A percentile compares a stretch with the other conserved stretches of the same genome.
Conservation (phyloP, 2,113 vertebrate genomes). For the Ahaetulla prasina region DNA sequence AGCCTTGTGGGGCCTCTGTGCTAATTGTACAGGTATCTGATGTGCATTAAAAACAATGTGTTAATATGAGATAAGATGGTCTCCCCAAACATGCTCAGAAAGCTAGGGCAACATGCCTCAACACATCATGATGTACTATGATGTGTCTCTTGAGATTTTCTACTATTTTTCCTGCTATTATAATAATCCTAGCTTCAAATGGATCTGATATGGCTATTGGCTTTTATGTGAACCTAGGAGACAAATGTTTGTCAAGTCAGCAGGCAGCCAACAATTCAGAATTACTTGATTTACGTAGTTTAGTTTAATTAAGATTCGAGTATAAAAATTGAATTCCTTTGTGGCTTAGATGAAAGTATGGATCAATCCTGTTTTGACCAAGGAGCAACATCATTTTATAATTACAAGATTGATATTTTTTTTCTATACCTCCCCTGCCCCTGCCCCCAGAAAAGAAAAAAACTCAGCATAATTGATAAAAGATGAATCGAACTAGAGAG, state of each 20-base stretch:
- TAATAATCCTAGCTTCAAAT: not conserved
- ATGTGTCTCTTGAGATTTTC: not conserved
- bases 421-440: not conserved
- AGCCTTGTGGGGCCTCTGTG: too few relatives aligned
- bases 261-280: slow-evolving; percentile 39
- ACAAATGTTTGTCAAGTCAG: slow-evolving; percentile 45
- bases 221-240: slow-evolving; percentile 26
- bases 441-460: not conserved
- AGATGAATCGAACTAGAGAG: slow-evolving; percentile 60
- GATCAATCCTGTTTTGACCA: slow-evolving; percentile 66
- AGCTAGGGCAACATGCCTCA: not conserved
- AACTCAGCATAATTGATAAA: slow-evolving; percentile 57
- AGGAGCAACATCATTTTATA: slow-evolving; percentile 63
- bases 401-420: slow-evolving; percentile 48
- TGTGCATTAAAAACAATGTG: not conserved
- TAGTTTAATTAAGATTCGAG: slow-evolving; percentile 54
- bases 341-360: slow-evolving; percentile 22
- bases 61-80: not conserved
- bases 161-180: not conserved
- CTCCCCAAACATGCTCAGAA: not conserved
- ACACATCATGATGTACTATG: not conserved
- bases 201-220: not conserved
- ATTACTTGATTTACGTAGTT: slow-evolving; percentile 45
- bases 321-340: slow-evolving; percentile 53
- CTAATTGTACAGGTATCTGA: too few relatives aligned